These are phyloP conservation scores for Bombus terrestris DNA, from an alignment of 1,140 invertebrate species.

Conservation along the genomic window DNA sequence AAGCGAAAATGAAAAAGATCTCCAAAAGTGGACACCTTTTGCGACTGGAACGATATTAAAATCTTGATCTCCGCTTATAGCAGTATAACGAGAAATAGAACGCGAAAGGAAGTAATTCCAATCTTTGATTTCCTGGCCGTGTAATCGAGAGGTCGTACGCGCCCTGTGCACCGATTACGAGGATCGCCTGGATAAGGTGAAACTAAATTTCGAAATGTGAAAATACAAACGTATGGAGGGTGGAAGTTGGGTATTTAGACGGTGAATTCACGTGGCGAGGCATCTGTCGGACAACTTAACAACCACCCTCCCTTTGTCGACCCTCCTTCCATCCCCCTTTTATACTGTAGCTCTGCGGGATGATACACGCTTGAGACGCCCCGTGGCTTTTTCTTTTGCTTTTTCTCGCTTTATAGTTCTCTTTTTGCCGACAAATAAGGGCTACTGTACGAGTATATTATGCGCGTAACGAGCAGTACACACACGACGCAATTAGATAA, in stretches of 20 bases:
- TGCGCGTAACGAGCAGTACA: conserved; percentile 22
- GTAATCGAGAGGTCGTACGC: not conserved
- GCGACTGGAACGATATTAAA: rapidly evolving
- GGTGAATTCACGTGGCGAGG: conserved; percentile 67
- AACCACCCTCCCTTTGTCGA: conserved; percentile 55
- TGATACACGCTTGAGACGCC: conserved; percentile 65
- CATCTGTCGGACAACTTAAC: conserved; percentile 72
- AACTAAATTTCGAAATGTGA: conserved; percentile 66
- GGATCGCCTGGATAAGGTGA: conserved; percentile 9
- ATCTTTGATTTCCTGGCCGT: rapidly evolving
- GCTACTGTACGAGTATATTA: conserved; percentile 17
- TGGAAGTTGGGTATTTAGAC: conserved; percentile 49
- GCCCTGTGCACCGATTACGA: not conserved
- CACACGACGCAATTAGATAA: conserved; percentile 2
- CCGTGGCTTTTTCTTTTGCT: conserved; percentile 60
- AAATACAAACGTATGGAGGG: conserved; percentile 50
- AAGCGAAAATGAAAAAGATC: too few species aligned
- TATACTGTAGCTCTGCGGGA: conserved; percentile 56
- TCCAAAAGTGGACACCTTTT: too few species aligned
- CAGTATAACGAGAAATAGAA: too few species aligned
- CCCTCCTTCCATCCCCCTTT: conserved; percentile 25
- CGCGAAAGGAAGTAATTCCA: rapidly evolving
- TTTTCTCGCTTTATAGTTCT: conserved; percentile 39
- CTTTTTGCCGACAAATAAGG: conserved; percentile 46
- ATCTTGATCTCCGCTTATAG: too few species aligned